These are phyloP conservation scores for Leguminivora glycinivorella DNA, from an alignment of 1,140 invertebrate species.

Conservation along the genomic window DNA sequence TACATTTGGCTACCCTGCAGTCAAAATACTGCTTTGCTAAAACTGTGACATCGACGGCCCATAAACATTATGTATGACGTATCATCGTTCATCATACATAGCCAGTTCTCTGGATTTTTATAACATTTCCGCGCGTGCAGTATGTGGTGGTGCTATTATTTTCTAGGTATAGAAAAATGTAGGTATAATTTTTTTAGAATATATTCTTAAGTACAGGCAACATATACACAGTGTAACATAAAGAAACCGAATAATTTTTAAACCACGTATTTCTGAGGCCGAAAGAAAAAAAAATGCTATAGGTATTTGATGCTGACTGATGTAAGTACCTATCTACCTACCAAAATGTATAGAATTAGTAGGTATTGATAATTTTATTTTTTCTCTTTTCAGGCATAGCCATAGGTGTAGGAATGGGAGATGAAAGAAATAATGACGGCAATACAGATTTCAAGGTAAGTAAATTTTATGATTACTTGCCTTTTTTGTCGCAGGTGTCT, in stretches of 20 bases:
- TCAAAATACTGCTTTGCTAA: not conserved
- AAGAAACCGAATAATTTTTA: no score
- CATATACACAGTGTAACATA: no score
- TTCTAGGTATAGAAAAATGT: slow-evolving; percentile 12
- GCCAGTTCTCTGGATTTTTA: not conserved
- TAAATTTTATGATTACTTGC: no score
- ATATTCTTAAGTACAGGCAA: no score
- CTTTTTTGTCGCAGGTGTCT: no score
- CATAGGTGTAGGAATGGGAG: slow-evolving; percentile 50
- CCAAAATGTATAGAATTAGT: no score
- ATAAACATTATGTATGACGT: slow-evolving; percentile 8
- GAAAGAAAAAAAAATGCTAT: no score
- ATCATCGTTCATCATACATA: not conserved
- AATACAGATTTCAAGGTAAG: slow-evolving; percentile 41
- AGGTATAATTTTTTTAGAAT: not conserved
- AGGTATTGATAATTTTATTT: not conserved
- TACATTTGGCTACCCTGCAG: not conserved
- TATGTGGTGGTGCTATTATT: slow-evolving; percentile 16
- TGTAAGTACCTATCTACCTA: no score
- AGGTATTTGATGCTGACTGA: no score
- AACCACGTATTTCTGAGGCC: no score
- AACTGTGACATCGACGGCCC: not conserved
- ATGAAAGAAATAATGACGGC: slow-evolving; percentile 37
- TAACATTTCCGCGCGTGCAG: not conserved
- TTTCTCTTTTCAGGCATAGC: slow-evolving; percentile 51